These are phyloP conservation scores for Lepeophtheirus salmonis DNA, from an alignment of 1,140 invertebrate genomes.

Conservation along the genomic window DNA sequence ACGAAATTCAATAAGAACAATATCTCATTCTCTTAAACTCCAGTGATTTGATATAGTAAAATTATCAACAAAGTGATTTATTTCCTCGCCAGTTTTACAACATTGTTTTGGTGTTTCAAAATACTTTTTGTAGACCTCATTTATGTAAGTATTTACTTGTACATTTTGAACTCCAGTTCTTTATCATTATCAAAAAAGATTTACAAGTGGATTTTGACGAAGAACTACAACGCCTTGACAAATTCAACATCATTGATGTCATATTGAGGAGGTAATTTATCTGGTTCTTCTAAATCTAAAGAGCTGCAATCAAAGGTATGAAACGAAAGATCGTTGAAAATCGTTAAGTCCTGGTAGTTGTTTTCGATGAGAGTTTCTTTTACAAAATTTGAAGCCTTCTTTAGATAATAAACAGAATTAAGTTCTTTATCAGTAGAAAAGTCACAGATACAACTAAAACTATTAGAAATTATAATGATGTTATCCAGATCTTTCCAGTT, in stretches of 20 bases:
- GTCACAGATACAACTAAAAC: constrained; percentile 26
- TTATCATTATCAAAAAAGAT: not conserved
- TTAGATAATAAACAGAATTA: constrained; percentile 36
- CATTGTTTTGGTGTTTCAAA: constrained; percentile 47
- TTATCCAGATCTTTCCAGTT: constrained; percentile 49
- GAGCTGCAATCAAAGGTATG: constrained; percentile 37
- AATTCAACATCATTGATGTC: constrained; percentile 21
- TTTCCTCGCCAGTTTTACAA: constrained; percentile 57
- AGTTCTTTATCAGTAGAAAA: constrained; percentile 19
- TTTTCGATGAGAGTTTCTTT: constrained; percentile 42
- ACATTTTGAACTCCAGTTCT: not conserved
- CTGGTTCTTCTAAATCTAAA: constrained; percentile 36
- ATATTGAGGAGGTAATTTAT: constrained; percentile 34
- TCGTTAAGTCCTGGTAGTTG: constrained; percentile 41
- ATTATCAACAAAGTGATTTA: constrained; percentile 44
- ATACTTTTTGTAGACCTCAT: constrained; percentile 37
- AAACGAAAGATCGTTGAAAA: constrained; percentile 49
- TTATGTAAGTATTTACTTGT: constrained; percentile 25
- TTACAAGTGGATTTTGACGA: not conserved
- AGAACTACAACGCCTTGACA: not conserved
- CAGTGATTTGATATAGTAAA: constrained; percentile 53
- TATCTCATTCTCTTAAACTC: constrained; percentile 41
- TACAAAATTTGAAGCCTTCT: constrained; percentile 35
- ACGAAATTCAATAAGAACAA: constrained; percentile 47
- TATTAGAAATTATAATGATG: constrained; percentile 52